Evolutionary conservation across 2,888 invertebrate genomes (phyloP).

Genomic region (Lasiommata megera): DNA sequence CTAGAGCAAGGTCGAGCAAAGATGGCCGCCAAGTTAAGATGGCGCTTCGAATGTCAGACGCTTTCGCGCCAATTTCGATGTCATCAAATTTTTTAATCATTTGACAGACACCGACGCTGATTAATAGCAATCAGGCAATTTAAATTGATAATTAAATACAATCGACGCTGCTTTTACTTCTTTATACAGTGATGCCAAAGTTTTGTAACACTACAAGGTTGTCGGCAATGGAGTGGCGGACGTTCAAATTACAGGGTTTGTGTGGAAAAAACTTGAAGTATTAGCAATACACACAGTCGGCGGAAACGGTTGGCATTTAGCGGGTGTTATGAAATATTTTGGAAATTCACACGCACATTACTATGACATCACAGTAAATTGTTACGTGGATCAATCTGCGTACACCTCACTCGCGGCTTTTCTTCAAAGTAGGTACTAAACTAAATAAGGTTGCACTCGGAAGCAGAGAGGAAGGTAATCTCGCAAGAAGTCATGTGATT

Average conservation of each 20-base stretch:
- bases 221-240: constrained; percentile 40
- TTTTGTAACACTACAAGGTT: constrained; percentile 54
- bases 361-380: constrained; percentile 6
- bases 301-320: constrained; percentile 40
- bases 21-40: constrained; percentile 65
- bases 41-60: constrained; percentile 60
- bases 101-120: constrained; percentile 5
- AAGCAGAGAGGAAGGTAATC: background rate
- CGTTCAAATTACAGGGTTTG: constrained; percentile 52
- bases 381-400: constrained; percentile 1
- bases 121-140: constrained; percentile 11
- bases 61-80: constrained; percentile 63
- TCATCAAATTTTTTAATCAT: constrained; percentile 34
- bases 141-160: background rate
- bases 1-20: constrained; percentile 73
- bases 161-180: constrained; percentile 8
- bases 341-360: constrained; percentile 15
- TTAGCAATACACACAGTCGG: constrained; percentile 40
- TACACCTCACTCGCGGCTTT: background rate
- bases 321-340: constrained; percentile 30
- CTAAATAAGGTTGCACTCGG: background rate
- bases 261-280: constrained; percentile 57
- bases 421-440: background rate
- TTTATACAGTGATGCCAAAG: constrained; percentile 35
- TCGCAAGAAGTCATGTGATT: background rate